Evolutionary conservation across 2,888 invertebrate genomes (phyloP).

Genomic region (Diaperis boleti): DNA sequence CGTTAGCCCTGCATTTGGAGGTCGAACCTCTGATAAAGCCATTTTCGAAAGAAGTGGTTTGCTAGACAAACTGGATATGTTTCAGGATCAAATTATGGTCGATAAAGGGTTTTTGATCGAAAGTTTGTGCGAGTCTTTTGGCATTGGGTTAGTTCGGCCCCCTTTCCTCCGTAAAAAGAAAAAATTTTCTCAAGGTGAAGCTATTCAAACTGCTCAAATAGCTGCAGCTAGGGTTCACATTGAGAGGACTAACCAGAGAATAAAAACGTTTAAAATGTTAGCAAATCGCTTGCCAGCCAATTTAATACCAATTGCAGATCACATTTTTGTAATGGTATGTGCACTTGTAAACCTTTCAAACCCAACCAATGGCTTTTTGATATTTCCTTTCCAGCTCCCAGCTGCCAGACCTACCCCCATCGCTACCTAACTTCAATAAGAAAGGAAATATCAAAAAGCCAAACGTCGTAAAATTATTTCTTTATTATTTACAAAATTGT

Average conservation of each 20-base stretch:
- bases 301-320: conserved; percentile 22
- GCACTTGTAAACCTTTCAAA: conserved; percentile 27
- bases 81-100: conserved; percentile 31
- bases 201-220: conserved; percentile 25
- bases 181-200: conserved; percentile 32
- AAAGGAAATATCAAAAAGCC: no score
- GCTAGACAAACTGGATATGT: conserved; percentile 26
- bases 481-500: no score
- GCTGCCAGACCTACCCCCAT: no score
- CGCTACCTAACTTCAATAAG: no score
- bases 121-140: no score
- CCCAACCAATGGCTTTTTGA: no score
- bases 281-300: conserved; percentile 9
- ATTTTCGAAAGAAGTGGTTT: conserved; percentile 44
- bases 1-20: conserved; percentile 46
- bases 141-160: no score
- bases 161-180: conserved; percentile 35
- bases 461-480: no score
- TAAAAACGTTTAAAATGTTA: conserved; percentile 31
- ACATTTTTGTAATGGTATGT: no score
- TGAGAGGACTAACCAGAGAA: conserved; percentile 27
- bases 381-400: no score
- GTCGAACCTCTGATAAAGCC: conserved; percentile 46
- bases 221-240: conserved; percentile 41
- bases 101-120: no score